Conservation (phyloP, 2,113 vertebrate genomes). For the Varanus komodoensis region DNA sequence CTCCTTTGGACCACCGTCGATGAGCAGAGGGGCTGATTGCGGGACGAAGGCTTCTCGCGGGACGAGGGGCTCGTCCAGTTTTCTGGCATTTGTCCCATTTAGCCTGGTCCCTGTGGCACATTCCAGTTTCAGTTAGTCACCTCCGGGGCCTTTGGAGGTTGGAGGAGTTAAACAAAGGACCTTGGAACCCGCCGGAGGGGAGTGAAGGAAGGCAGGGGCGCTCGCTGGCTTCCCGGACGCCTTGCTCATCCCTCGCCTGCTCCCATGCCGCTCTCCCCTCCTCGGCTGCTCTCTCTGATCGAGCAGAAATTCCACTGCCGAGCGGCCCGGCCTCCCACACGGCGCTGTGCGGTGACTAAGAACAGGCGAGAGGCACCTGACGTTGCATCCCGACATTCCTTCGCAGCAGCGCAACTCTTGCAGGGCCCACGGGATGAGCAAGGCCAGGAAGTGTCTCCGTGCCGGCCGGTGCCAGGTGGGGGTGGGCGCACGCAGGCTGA, state of each 20-base stretch:
- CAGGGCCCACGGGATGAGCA: constrained; percentile 44
- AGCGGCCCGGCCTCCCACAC: constrained; percentile 27
- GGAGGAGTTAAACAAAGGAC: background rate
- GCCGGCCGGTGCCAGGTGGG: constrained; percentile 77
- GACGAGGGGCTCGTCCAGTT: too few species aligned
- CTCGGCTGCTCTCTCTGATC: background rate
- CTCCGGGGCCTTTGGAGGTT: background rate
- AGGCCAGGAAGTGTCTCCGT: constrained; percentile 63
- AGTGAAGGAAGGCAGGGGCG: constrained; percentile 32
- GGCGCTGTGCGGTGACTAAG: constrained; percentile 52
- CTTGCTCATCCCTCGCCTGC: background rate
- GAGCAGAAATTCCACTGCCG: constrained; percentile 5
- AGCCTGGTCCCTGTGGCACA: background rate
- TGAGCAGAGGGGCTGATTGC: background rate
- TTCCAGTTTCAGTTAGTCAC: background rate
- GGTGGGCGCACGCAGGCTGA: constrained; percentile 34
- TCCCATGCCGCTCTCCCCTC: background rate
- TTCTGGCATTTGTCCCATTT: background rate
- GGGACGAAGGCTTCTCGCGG: rapidly evolving
- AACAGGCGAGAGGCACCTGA: constrained; percentile 43
- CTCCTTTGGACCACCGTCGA: background rate
- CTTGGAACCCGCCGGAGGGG: constrained; percentile 20
- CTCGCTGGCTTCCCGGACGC: background rate
- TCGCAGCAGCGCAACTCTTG: constrained; percentile 47
- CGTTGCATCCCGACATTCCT: constrained; percentile 66